Base-by-base conservation (phyloP, 2,113 vertebrate genomes). In the Corvus hawaiiensis region DNA sequence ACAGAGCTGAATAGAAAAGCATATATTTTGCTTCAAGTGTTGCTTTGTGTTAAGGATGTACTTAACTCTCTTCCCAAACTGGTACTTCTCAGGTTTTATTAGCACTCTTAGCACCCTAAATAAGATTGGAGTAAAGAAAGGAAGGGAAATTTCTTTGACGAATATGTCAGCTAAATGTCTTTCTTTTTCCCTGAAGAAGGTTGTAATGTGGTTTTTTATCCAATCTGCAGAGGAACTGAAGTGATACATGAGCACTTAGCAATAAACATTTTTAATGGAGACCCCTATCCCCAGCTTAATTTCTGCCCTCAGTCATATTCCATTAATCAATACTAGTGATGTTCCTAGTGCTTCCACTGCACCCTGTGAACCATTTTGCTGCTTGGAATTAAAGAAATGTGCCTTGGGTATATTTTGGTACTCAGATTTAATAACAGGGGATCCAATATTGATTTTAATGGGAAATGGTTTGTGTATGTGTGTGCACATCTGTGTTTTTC, bases 211-310 rank as follows among this genome's bases (percentile, higher is more conserved):
- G 1, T 24, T 48, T 87, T 91, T 91, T 46, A 86, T 43, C 80
- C 18, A 2, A 73, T 89, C 71, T 87, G 89, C 89, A 84, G 83
- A 81, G 80, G 64, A 95, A 33, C 76, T 68, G 49, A 62, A 86
- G 80, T 95, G 94, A 94, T 96, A 93, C 59, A 87, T n/a, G 88
- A 90, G 72, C 69, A 90, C 85, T 96, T 95, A 90, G 92, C 90
- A 97, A 95, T 96, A 96, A 97, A 96, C 93, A 92, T 93, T 94
- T 95, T 94, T 96, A 97, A 96, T 97, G 96, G 92, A 93, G 85
- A 96, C 90, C 76, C 96, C 76, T 96, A 95, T 96, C 94, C 96
- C 93, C 96, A 95, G 90, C 66, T 95, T 96, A 97, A 96, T 97
- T 96, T 97, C 85, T 96, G 79, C 86, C 79, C 76, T 95, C 88